phyloP scores from a whole-genome alignment of 2,888 invertebrate genomes.

The Petrolisthes cinctipes region DNA sequence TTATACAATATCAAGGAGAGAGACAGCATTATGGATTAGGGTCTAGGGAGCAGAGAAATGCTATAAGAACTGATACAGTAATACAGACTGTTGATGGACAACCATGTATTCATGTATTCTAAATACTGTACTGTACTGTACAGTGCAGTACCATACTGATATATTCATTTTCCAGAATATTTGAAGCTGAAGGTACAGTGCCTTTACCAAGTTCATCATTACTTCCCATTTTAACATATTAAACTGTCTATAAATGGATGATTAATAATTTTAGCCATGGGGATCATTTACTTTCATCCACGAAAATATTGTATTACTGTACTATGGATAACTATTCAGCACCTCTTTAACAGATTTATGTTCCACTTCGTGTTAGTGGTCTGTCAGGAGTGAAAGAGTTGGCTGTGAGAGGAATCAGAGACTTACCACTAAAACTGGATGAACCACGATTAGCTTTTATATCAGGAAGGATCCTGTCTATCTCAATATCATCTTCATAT shows the following conservation, averaged over 20 bases:
- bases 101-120: too few species aligned
- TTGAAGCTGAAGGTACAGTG: too few species aligned
- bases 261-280: not conserved
- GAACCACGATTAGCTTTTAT: conserved; percentile 36
- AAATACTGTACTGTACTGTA: too few species aligned
- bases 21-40: too few species aligned
- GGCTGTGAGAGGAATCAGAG: conserved; percentile 31
- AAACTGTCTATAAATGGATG: not conserved
- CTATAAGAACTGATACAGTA: too few species aligned
- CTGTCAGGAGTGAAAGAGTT: conserved; percentile 43
- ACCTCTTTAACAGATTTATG: conserved; percentile 33
- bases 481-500: conserved; percentile 39
- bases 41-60: too few species aligned
- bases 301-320: not conserved
- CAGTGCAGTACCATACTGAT: too few species aligned
- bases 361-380: conserved; percentile 38
- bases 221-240: not conserved
- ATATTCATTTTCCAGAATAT: too few species aligned
- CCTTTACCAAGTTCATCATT: too few species aligned
- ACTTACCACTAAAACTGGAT: conserved; percentile 40
- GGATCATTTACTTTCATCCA: not conserved
- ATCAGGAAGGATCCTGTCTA: conserved; percentile 29
- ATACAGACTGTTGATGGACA: too few species aligned
- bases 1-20: too few species aligned
- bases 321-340: not conserved